Conservation (phyloP, 2,797 vertebrate genomes). For the Phaenicophaeus curvirostris region DNA sequence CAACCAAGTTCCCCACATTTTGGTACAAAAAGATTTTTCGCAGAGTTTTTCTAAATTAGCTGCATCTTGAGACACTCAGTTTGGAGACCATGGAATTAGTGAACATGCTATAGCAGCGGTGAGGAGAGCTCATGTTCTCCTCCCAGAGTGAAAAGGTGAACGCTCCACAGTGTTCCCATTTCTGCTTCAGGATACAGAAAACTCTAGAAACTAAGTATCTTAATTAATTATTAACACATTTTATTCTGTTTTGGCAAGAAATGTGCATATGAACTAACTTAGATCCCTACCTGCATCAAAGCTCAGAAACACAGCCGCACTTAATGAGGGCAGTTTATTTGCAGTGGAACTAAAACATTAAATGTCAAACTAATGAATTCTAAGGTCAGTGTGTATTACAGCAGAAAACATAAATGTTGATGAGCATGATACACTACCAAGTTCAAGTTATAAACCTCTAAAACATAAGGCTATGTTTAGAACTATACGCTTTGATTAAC, state of each 20-base stretch:
- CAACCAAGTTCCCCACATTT: background rate
- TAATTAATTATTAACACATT: slow-evolving; percentile 8
- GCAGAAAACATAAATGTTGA: slow-evolving; percentile 7
- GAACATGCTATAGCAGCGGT: background rate
- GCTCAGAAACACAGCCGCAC: background rate
- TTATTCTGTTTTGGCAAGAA: background rate
- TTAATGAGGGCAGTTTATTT: slow-evolving; percentile 46
- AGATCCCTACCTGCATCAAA: background rate
- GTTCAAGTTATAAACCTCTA: background rate
- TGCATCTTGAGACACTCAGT: background rate
- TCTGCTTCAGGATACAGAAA: background rate
- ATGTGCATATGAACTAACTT: background rate
- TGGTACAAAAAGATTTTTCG: background rate
- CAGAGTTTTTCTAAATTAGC: background rate
- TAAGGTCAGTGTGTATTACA: slow-evolving; percentile 6
- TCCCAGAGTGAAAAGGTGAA: background rate
- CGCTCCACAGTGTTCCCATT: background rate
- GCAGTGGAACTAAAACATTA: slow-evolving; percentile 6
- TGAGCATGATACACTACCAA: background rate
- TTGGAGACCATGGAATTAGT: background rate
- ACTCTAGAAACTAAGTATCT: background rate
- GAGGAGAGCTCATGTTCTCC: background rate
- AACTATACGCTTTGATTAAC: slow-evolving; percentile 58
- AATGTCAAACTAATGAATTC: slow-evolving; percentile 38
- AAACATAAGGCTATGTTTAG: slow-evolving; percentile 14